phyloP scores from a whole-genome alignment of 2,113 vertebrate species.

The Gadus chalcogrammus region DNA sequence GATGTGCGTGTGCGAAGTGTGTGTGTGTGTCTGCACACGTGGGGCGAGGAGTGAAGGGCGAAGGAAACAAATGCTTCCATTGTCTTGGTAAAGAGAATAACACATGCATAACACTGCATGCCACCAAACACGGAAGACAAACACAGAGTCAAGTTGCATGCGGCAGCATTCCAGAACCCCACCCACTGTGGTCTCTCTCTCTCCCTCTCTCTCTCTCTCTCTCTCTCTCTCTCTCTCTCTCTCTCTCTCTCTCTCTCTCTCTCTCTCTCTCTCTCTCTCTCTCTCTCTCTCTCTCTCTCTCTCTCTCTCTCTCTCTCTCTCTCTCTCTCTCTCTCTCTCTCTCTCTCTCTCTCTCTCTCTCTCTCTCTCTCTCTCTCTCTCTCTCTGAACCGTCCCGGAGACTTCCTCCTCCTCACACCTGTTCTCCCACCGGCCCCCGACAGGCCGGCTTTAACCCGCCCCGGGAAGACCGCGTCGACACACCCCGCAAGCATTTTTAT shows the following conservation, averaged over 20 bases:
- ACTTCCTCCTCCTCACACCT: constrained; percentile 44
- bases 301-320: no score
- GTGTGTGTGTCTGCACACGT: constrained; percentile 12
- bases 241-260: constrained; percentile 10
- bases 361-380: no score
- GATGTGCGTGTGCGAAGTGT: constrained; percentile 14
- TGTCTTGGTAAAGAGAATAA: constrained; percentile 46
- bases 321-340: no score
- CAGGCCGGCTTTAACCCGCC: constrained; percentile 22
- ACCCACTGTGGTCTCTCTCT: constrained; percentile 29
- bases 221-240: constrained; percentile 16
- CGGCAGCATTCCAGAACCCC: constrained; percentile 47
- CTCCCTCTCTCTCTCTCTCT: constrained; percentile 7
- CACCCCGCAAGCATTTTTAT: constrained; percentile 24
- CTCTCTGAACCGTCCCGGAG: constrained; percentile 9
- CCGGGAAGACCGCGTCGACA: constrained; percentile 32
- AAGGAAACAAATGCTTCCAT: constrained; percentile 58
- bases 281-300: no score
- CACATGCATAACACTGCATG: constrained; percentile 54
- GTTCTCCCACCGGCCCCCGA: constrained; percentile 39
- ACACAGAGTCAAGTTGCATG: constrained; percentile 55
- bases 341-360: no score
- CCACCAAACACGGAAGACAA: constrained; percentile 53
- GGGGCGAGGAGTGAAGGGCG: constrained; percentile 6
- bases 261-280: no score